Percentiles rank a stretch among this genome's conserved stretches.
Conservation (phyloP, 2,113 vertebrate genomes). For the Saccopteryx leptura region DNA sequence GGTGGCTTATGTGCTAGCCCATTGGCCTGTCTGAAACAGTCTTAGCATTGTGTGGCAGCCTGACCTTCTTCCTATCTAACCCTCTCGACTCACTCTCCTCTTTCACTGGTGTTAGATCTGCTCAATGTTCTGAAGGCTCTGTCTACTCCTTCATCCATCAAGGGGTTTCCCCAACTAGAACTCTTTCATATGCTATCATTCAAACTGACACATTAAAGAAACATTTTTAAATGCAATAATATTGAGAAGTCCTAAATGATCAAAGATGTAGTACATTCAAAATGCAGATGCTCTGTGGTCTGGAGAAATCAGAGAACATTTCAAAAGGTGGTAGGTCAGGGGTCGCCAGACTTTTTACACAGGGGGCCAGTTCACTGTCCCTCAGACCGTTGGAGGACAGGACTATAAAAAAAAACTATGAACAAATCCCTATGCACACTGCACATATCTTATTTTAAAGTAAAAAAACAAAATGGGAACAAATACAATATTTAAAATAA, state of each 20-base stretch:
- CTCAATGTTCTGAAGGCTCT: not conserved
- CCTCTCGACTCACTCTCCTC: rapidly evolving
- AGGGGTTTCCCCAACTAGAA: not conserved
- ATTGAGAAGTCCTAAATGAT: not conserved
- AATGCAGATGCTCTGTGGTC: not conserved
- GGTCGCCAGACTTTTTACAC: no score
- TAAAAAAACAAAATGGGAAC: no score
- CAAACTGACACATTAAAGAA: not conserved
- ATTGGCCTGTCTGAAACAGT: not conserved
- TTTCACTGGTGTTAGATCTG: not conserved
- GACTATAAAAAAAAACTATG: no score
- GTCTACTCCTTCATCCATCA: not conserved
- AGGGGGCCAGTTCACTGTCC: no score
- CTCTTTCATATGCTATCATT: not conserved
- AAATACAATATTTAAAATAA: no score
- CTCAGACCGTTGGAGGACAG: no score
- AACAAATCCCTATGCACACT: no score
- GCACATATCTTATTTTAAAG: no score
- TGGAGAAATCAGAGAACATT: not conserved
- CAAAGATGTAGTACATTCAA: not conserved
- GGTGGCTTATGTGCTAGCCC: rapidly evolving
- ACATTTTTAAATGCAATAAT: not conserved
- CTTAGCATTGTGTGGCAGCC: not conserved
- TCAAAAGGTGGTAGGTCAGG: not conserved
- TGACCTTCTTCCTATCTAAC: rapidly evolving